Percentiles rank a stretch among this genome's conserved stretches.
Conservation (phyloP, 2,113 vertebrate genomes). For the Charadrius vociferus region DNA sequence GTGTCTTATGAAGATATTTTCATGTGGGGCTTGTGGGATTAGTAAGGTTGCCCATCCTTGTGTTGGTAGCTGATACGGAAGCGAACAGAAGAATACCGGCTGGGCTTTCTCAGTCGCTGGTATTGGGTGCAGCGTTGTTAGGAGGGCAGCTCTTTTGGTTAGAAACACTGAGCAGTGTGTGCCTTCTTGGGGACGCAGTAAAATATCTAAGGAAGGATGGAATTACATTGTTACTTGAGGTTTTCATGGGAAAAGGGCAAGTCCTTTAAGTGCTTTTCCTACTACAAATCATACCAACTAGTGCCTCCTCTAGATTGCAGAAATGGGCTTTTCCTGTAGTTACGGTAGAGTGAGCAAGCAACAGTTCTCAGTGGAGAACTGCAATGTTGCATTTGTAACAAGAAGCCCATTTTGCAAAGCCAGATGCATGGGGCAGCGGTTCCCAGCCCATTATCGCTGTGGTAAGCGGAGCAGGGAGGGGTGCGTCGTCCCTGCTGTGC, state of each 20-base stretch:
- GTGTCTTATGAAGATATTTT: not conserved
- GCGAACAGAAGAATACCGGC: fast-evolving
- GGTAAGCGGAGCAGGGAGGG: not conserved
- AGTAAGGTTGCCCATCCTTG: not conserved
- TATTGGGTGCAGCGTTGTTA: not conserved
- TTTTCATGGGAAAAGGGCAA: not conserved
- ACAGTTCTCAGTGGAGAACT: not conserved
- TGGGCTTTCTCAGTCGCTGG: not conserved
- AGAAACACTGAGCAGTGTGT: fast-evolving
- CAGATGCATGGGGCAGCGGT: fast-evolving
- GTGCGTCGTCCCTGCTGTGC: not conserved
- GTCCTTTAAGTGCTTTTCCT: not conserved
- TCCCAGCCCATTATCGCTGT: not conserved
- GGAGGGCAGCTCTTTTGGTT: not conserved
- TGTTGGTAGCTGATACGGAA: not conserved
- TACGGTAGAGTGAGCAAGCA: not conserved
- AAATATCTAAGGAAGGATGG: not conserved
- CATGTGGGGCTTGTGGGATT: fast-evolving
- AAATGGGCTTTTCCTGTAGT: not conserved
- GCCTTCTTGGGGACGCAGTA: fast-evolving
- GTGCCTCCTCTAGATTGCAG: not conserved
- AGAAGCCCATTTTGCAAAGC: not conserved
- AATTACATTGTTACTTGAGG: not conserved
- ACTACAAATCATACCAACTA: fast-evolving
- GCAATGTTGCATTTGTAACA: not conserved